Base-by-base conservation (phyloP, 1,140 invertebrate genomes). In the Drosophila repleta region DNA sequence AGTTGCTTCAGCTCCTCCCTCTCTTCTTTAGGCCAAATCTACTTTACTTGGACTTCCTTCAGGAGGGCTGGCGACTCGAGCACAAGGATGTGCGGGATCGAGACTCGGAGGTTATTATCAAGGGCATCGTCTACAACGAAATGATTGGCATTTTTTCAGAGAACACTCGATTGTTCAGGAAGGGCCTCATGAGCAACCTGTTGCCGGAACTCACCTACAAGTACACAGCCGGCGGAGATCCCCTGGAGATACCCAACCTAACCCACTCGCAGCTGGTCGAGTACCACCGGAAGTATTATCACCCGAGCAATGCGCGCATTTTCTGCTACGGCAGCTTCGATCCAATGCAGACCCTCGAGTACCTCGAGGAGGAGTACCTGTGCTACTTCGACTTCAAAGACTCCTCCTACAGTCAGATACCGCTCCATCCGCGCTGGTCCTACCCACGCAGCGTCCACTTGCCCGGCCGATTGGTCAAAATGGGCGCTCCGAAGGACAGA, bases 141-240 rank as follows among this genome's bases (percentile, higher is more conserved):
- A 99, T 99, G 97, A 99, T 98, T 92, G 98, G 98, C 4, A 96
- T 96, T 0, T 98, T 98, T 92, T 96, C 96, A 6, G 96, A 97
- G 87, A 96, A 97, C 66, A 94, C 96, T 64, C 94, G 94, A 8
- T 92, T 97, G 39, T 97, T 97, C 87, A 93, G 93, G 13, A 95
- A 96, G 87, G 94, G 94, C 63, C 92, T 98, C 4, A 92, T 97
- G 65, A 97, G 97, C 90, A 93, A 67, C 41, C 6, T 94, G 51
- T 91, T 98, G 65, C 97, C 97, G 0, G 94, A 95, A 92, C 95
- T 97, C 74, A 97, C 97, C 0, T 99, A 99, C 91, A 94, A 95
- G 0, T 94, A 96, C 72, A 95, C 96, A 41, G 96, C 95, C 26
- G 97, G 97, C 17, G 98, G 98, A 11, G 96, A 98, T 92, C 98